Evolutionary conservation across 2,888 invertebrate genomes (phyloP), one percentile per base, ranked within the genome.

Genomic region (Aproaerema taeniolella): DNA sequence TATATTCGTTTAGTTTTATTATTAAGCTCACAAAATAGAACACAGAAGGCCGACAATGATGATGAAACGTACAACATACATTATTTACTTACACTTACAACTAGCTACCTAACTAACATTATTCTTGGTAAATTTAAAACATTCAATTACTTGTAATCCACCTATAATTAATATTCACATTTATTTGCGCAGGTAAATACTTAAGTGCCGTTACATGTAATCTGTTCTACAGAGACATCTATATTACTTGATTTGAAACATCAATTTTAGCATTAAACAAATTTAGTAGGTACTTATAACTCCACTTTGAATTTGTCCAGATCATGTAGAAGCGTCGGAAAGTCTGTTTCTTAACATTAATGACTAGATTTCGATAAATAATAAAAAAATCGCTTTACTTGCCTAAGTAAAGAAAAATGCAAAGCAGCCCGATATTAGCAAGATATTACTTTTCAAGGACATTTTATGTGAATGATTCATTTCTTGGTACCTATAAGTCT

Each of bases 401-500:
- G 52, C 49, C 58, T 79, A 81, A 62, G 79, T 81, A 49, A 80
- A 76, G 58, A 75, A 76, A 62, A 80, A 83, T 43, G 63, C 59
- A 50, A 77, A 71, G 58, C 62, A 71, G 62, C 65, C 61, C 67
- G 70, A 78, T 67, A 76, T 58, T 44, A 69, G 47, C 36, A 62
- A 49, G 26, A 53, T 56, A 43, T 50, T 52, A 47, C n/a, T 26
- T 49, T 55, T n/a, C 31, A 47, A 51, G 32, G 47, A 46, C 24
- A 61, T 40, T 34, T 46, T 53, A 34, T 55, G 47, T 29, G 64
- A 69, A 24, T 66, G 60, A 53, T 70, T 82, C 43, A 66, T 64
- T 49, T 76, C 83, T 35, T 76, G 74, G 59, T 74, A 81, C 56
- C 82, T 67, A 53, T 68, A 83, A 10, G 76, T 82, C 59, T 85